A percentile compares a stretch with the other conserved stretches of the same genome.
Evolutionary conservation across 2,113 vertebrate species (phyloP).

Genomic region (Siphamia tubifer): DNA sequence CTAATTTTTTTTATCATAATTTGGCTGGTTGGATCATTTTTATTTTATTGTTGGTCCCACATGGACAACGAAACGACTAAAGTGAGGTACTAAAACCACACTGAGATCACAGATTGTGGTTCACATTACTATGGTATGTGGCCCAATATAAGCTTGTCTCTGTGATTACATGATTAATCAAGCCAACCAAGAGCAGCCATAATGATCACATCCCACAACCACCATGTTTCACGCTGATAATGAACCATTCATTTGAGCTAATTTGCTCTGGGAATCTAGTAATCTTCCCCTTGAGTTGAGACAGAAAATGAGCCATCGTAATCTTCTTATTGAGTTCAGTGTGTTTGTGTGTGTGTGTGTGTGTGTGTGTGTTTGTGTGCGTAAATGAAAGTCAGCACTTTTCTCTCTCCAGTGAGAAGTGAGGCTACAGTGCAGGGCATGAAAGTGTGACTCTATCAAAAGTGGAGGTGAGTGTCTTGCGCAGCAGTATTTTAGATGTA

Average conservation of each 20-base stretch:
- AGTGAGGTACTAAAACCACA: not conserved
- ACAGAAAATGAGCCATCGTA: conserved; percentile 59
- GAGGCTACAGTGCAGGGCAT: conserved; percentile 5
- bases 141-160: conserved; percentile 10
- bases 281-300: conserved; percentile 69
- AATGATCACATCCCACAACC: conserved; percentile 46
- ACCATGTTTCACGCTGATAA: conserved; percentile 59
- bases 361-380: no score
- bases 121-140: not conserved
- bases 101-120: not conserved
- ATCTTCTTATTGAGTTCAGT: conserved; percentile 53
- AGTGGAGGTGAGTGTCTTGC: not conserved
- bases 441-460: not conserved
- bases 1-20: no score
- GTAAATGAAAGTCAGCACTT: conserved; percentile 30
- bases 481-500: not conserved
- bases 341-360: conserved; percentile 21
- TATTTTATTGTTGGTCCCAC: no score
- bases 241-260: conserved; percentile 64
- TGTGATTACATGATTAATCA: conserved; percentile 57
- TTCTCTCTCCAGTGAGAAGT: not conserved
- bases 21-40: no score
- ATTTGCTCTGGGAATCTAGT: conserved; percentile 63
- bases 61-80: no score
- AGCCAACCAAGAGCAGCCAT: conserved; percentile 35